These are phyloP conservation scores for Papilio polytes DNA, from an alignment of 1,140 invertebrate species.

Conservation along the genomic window DNA sequence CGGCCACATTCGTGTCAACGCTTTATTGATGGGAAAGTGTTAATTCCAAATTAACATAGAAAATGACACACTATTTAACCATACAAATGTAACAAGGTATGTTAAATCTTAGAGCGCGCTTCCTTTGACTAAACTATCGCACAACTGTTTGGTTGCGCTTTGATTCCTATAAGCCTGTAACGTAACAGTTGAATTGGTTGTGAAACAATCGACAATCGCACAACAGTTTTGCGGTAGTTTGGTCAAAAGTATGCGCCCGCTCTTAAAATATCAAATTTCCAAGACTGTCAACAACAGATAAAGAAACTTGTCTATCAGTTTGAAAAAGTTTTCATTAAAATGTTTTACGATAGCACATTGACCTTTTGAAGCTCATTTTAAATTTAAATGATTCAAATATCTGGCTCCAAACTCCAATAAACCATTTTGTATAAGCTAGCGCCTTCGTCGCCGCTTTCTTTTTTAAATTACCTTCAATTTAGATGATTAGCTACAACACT, in stretches of 20 bases:
- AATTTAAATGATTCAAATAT: conserved; percentile 34
- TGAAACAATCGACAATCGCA: too few relatives aligned
- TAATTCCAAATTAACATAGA: too few relatives aligned
- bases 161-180: too few relatives aligned
- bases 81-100: too few relatives aligned
- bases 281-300: background rate
- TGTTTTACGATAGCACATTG: conserved; percentile 30
- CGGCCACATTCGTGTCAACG: background rate
- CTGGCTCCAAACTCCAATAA: conserved; percentile 27
- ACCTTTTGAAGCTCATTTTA: conserved; percentile 29
- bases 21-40: background rate
- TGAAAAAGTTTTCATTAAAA: conserved; percentile 1
- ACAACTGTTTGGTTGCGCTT: too few relatives aligned
- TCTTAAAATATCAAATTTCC: background rate
- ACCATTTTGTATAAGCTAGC: conserved; percentile 31
- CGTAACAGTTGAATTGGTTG: too few relatives aligned
- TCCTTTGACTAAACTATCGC: too few relatives aligned
- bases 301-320: background rate
- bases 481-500: conserved; percentile 18
- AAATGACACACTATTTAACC: too few relatives aligned
- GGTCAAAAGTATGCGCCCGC: too few relatives aligned
- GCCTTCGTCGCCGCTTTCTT: conserved; percentile 33
- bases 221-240: too few relatives aligned
- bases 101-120: too few relatives aligned
- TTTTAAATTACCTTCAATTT: conserved; percentile 35